These are phyloP conservation scores for Sarcophaga subvicina DNA, from an alignment of 2,888 invertebrate species.

Conservation along the genomic window DNA sequence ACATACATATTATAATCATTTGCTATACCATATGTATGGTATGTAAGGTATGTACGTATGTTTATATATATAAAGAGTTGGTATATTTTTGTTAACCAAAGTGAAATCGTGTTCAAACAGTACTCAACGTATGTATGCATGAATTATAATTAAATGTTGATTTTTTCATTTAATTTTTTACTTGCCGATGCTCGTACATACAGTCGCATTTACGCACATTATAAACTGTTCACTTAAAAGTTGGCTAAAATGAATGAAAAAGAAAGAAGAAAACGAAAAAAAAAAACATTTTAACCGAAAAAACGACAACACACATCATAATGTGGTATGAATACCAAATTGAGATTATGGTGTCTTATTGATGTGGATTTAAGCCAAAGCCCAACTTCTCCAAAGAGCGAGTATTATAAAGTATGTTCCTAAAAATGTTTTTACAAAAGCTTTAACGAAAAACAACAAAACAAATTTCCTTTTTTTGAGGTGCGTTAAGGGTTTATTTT, in stretches of 20 bases:
- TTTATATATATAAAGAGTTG: conserved; percentile 1
- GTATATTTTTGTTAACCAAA: conserved; percentile 49
- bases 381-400: conserved; percentile 32
- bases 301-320: conserved; percentile 10
- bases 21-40: not conserved
- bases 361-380: conserved; percentile 34
- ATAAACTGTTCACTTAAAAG: conserved; percentile 47
- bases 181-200: conserved; percentile 31
- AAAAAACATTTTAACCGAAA: not conserved
- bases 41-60: not conserved
- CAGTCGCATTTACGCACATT: conserved; percentile 40
- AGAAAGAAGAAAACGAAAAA: not conserved
- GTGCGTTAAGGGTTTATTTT: no score
- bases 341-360: conserved; percentile 33
- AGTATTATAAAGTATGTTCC: not conserved
- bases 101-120: conserved; percentile 66
- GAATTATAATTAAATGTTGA: conserved; percentile 63
- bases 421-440: not conserved
- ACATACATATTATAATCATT: not conserved
- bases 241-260: conserved; percentile 32
- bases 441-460: not conserved
- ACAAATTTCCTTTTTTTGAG: no score
- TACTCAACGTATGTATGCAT: conserved; percentile 41
- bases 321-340: conserved; percentile 56
- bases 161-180: conserved; percentile 55